Conservation (phyloP, 1,140 invertebrate species). For the Fopius arisanus region DNA sequence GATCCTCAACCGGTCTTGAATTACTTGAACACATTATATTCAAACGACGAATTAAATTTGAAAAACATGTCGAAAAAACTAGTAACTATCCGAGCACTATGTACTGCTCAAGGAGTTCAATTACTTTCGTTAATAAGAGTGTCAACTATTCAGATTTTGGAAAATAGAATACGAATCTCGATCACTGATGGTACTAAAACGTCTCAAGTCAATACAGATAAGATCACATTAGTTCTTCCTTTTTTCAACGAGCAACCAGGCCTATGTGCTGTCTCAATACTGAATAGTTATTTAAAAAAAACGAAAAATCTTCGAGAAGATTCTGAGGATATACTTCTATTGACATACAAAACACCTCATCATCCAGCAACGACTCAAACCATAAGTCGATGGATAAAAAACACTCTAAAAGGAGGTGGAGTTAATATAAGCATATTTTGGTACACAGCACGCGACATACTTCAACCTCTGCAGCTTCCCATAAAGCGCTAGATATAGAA, state of each 20-base stretch:
- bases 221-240: slow-evolving; percentile 7
- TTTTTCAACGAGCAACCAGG: slow-evolving; percentile 14
- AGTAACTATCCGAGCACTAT: slow-evolving; percentile 22
- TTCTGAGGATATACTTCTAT: too few species aligned
- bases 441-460: too few species aligned
- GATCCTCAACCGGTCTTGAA: slow-evolving; percentile 31
- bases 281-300: too few species aligned
- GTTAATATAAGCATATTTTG: too few species aligned
- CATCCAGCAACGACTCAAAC: too few species aligned
- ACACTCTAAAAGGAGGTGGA: too few species aligned
- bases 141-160: not conserved
- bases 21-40: not conserved
- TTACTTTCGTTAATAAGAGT: slow-evolving; percentile 22
- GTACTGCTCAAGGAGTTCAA: slow-evolving; percentile 28
- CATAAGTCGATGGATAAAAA: too few species aligned
- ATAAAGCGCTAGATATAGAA: too few species aligned
- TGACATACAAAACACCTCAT: too few species aligned
- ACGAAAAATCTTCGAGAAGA: too few species aligned
- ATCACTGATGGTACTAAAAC: slow-evolving; percentile 30
- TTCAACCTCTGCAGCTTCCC: too few species aligned
- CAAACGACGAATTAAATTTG: slow-evolving; percentile 6
- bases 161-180: slow-evolving; percentile 4
- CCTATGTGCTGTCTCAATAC: too few species aligned
- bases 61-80: slow-evolving; percentile 17
- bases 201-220: not conserved